These are phyloP conservation scores for Irena cyanogastra DNA, from an alignment of 2,113 vertebrate genomes.

Conservation along the genomic window DNA sequence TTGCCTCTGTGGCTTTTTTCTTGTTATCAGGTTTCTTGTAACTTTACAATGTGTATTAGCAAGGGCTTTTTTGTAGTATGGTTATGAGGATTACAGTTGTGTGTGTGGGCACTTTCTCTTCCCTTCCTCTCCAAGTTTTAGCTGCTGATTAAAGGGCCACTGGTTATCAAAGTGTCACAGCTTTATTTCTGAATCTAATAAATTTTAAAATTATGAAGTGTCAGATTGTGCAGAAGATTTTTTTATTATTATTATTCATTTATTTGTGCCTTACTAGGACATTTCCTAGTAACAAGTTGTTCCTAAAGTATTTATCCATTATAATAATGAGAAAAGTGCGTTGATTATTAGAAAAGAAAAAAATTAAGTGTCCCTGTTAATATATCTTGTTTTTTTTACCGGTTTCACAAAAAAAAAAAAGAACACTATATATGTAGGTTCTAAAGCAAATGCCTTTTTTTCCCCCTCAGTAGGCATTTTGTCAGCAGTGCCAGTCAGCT, in stretches of 20 bases:
- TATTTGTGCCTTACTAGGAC: not conserved
- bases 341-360: not conserved
- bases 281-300: not conserved
- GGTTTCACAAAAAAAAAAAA: not conserved
- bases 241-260: not conserved
- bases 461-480: not conserved
- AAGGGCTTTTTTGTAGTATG: not conserved
- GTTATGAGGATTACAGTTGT: not conserved
- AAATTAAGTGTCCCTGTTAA: accelerated
- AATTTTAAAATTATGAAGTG: not conserved
- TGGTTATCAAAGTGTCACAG: not conserved
- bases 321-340: not conserved
- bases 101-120: not conserved
- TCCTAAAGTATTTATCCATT: not conserved
- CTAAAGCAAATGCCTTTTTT: not conserved
- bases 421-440: not conserved
- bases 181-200: not conserved
- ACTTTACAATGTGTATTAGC: not conserved
- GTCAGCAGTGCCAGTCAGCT: not conserved
- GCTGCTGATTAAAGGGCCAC: not conserved
- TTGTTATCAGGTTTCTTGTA: not conserved
- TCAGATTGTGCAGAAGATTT: not conserved
- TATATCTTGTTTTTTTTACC: not conserved
- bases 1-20: not conserved
- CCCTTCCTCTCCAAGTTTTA: not conserved